phyloP scores from a whole-genome alignment of 2,797 vertebrate species.

The Girardinus metallicus region DNA sequence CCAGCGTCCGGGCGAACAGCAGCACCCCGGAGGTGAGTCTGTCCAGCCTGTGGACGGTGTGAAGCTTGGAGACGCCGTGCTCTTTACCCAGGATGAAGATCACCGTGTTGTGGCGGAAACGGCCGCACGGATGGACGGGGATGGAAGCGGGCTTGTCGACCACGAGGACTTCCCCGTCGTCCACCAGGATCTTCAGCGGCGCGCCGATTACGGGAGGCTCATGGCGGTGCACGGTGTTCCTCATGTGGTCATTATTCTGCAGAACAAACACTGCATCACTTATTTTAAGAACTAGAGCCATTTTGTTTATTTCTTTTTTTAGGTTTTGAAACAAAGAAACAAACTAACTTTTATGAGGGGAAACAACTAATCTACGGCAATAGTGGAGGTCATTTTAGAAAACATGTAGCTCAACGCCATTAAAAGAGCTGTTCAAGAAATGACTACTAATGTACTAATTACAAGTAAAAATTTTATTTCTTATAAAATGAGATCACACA shows the following conservation, averaged over 20 bases:
- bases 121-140: constrained; percentile 95
- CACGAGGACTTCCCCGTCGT: constrained; percentile 90
- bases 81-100: constrained; percentile 98
- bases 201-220: constrained; percentile 91
- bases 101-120: constrained; percentile 97
- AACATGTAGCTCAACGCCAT: too few species aligned
- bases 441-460: background rate
- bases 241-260: constrained; percentile 94
- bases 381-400: background rate
- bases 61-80: constrained; percentile 86
- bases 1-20: constrained; percentile 91
- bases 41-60: constrained; percentile 94
- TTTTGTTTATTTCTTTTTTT: background rate
- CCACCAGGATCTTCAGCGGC: constrained; percentile 85
- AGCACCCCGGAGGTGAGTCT: constrained; percentile 95
- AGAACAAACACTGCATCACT: background rate
- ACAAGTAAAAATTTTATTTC: background rate
- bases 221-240: constrained; percentile 94
- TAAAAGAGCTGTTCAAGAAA: too few species aligned
- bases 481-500: background rate
- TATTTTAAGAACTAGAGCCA: background rate
- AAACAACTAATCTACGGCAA: background rate
- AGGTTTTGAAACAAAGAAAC: background rate
- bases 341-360: background rate
- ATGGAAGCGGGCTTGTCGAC: constrained; percentile 96